Conservation (phyloP, 2,113 vertebrate genomes). For the Caranx ignobilis region DNA sequence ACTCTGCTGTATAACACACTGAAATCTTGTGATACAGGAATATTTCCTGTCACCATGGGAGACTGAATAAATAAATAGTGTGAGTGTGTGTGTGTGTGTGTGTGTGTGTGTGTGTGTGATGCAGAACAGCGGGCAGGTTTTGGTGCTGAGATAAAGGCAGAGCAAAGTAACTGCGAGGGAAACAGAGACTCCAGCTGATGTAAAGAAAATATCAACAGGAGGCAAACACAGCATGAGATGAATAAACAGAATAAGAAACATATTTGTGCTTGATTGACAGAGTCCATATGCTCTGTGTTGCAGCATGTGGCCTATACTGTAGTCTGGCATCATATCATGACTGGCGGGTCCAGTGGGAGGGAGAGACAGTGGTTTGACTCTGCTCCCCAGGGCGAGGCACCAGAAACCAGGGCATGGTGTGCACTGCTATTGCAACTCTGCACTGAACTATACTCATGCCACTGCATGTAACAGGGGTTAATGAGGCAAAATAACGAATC, state of each 20-base stretch:
- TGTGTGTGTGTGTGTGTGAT: neutral
- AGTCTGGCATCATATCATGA: slow-evolving; percentile 16
- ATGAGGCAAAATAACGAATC: neutral
- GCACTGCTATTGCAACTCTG: neutral
- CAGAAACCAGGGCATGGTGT: slow-evolving; percentile 64
- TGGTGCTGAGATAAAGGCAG: slow-evolving; percentile 11
- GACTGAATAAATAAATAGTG: slow-evolving; percentile 20
- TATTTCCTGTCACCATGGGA: slow-evolving; percentile 25
- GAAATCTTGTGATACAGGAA: slow-evolving; percentile 17
- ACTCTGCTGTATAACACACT: neutral
- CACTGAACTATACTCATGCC: neutral
- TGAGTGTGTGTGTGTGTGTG: neutral
- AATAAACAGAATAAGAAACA: slow-evolving; percentile 13
- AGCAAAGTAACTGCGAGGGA: slow-evolving; percentile 1
- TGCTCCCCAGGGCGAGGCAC: slow-evolving; percentile 32
- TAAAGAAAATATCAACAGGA: slow-evolving; percentile 30
- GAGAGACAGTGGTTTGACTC: neutral
- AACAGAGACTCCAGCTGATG: slow-evolving; percentile 12
- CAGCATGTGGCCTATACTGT: neutral
- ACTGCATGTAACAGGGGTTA: slow-evolving; percentile 11
- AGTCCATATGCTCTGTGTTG: neutral
- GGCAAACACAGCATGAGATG: neutral
- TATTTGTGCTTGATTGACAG: slow-evolving; percentile 5
- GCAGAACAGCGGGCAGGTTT: slow-evolving; percentile 9
- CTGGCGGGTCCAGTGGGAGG: slow-evolving; percentile 10